Evolutionary conservation across 2,113 vertebrate genomes (phyloP).

Genomic region (Anguilla rostrata): DNA sequence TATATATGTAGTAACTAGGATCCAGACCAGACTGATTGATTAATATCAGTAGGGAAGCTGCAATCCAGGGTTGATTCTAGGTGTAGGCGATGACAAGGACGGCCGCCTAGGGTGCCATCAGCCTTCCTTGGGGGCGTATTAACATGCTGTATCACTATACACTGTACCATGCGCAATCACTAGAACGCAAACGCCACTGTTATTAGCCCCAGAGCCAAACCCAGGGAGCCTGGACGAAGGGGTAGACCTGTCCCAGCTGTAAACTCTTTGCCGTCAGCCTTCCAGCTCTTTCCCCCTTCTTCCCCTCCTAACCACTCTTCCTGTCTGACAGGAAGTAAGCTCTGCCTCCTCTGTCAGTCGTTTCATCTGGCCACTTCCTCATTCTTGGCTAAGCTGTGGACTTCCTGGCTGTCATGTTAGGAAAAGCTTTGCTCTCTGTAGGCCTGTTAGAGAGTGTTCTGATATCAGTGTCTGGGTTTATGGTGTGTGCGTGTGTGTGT

Average conservation of each 20-base stretch:
- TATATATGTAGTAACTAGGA: too few relatives aligned
- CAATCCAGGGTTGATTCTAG: too few relatives aligned
- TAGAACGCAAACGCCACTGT: neutral
- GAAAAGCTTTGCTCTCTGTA: neutral
- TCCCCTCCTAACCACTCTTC: slow-evolving; percentile 34
- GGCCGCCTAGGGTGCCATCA: too few relatives aligned
- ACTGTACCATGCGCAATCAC: too few relatives aligned
- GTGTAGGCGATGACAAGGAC: too few relatives aligned
- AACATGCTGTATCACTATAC: too few relatives aligned
- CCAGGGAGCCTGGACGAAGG: neutral
- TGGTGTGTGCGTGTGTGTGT: neutral
- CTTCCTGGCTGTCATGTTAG: slow-evolving; percentile 24
- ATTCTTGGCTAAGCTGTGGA: slow-evolving; percentile 25
- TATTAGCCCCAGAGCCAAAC: neutral
- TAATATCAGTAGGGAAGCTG: too few relatives aligned
- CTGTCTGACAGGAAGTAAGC: slow-evolving; percentile 38
- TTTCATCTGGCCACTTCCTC: slow-evolving; percentile 29
- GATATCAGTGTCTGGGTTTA: neutral
- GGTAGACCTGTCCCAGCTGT: neutral
- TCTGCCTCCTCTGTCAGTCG: neutral
- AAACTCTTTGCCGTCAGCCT: slow-evolving; percentile 29
- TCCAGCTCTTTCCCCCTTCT: neutral
- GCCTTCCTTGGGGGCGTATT: too few relatives aligned
- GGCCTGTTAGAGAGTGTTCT: neutral
- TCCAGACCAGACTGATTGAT: too few relatives aligned